phyloP scores from a whole-genome alignment of 2,113 vertebrate genomes.

The Salminus brasiliensis region DNA sequence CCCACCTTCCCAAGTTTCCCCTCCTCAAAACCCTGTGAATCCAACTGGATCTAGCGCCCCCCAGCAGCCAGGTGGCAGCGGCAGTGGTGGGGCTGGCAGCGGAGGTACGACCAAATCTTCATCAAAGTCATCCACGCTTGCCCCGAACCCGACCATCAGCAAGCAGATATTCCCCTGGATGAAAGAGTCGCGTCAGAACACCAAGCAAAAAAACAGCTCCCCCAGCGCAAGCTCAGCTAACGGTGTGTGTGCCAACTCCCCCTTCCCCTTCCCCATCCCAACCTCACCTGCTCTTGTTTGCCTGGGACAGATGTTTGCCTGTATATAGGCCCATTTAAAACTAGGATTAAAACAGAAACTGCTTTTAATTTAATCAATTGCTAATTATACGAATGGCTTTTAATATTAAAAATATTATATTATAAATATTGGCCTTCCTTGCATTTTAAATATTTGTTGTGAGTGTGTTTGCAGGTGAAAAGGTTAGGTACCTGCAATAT shows the following conservation, averaged over 20 bases:
- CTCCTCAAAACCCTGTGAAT: conserved; percentile 81
- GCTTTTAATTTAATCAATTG: neutral
- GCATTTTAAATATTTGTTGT: neutral
- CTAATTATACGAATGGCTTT: neutral
- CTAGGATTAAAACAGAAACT: conserved; percentile 48
- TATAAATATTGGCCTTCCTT: neutral
- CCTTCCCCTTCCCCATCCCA: conserved; percentile 51
- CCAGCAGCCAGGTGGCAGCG: conserved; percentile 71
- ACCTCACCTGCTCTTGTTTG: conserved; percentile 49
- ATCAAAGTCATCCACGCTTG: conserved; percentile 79
- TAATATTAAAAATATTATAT: no score
- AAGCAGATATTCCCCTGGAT: conserved; percentile 99
- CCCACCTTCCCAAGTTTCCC: conserved; percentile 84
- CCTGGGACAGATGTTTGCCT: conserved; percentile 35
- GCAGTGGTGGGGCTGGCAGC: conserved; percentile 61
- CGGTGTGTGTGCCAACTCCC: conserved; percentile 71
- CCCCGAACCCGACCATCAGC: conserved; percentile 84
- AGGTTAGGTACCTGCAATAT: neutral
- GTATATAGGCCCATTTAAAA: conserved; percentile 39
- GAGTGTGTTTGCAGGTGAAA: neutral
- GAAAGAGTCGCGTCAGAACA: conserved; percentile 95
- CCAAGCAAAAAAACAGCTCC: conserved; percentile 96
- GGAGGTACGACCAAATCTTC: conserved; percentile 67
- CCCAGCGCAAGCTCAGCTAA: conserved; percentile 88
- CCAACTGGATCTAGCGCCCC: conserved; percentile 75